Evolutionary conservation across 2,113 vertebrate species (phyloP).

Genomic region (Ciconia stormi): DNA sequence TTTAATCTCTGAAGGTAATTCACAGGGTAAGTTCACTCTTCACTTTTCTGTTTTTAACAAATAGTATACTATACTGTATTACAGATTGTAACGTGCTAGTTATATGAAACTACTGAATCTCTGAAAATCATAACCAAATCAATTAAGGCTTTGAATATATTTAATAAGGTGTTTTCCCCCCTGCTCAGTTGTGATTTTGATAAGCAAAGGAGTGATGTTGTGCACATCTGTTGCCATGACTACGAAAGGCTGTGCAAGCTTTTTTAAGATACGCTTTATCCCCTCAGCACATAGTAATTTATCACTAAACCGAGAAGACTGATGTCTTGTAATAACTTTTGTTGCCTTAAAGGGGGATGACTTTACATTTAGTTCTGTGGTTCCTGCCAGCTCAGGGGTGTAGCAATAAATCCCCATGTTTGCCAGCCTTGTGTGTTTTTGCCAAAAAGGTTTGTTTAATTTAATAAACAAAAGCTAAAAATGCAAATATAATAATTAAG

Average conservation of each 20-base stretch:
- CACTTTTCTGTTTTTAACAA: not conserved
- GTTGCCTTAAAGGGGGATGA: constrained; percentile 75
- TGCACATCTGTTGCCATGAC: constrained; percentile 83
- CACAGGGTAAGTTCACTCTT: not conserved
- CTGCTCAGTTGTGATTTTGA: constrained; percentile 80
- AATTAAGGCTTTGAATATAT: constrained; percentile 32
- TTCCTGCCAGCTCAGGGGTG: constrained; percentile 62
- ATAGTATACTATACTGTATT: not conserved
- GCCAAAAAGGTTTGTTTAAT: not conserved
- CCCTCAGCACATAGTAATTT: constrained; percentile 84
- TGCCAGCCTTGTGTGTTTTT: not conserved
- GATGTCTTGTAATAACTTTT: constrained; percentile 74
- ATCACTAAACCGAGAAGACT: constrained; percentile 80
- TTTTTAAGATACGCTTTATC: constrained; percentile 82
- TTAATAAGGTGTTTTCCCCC: constrained; percentile 49
- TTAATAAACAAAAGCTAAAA: not conserved
- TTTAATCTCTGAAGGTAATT: not conserved
- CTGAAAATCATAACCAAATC: constrained; percentile 14
- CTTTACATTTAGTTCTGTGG: constrained; percentile 75
- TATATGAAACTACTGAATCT: not conserved
- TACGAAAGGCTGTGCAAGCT: constrained; percentile 77
- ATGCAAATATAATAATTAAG: not conserved
- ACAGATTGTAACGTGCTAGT: not conserved
- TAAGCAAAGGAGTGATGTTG: constrained; percentile 83
- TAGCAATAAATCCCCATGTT: not conserved